phyloP scores from a whole-genome alignment of 2,797 vertebrate genomes.

The Melanotaenia boesemani region DNA sequence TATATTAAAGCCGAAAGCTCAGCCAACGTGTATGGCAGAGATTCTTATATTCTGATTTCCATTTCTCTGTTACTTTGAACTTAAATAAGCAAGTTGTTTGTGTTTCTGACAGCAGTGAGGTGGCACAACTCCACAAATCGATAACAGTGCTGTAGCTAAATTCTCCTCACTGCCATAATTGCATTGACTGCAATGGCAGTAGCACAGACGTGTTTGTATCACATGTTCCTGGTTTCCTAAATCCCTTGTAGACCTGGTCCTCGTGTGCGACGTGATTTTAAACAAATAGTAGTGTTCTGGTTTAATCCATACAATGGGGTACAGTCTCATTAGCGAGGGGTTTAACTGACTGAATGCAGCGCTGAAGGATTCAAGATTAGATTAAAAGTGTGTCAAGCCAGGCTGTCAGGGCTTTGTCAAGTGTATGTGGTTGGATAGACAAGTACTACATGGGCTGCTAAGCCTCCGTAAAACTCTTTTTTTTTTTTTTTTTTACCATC shows the following conservation, averaged over 20 bases:
- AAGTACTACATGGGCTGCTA: no score
- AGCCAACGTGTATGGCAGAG: neutral
- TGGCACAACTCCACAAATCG: neutral
- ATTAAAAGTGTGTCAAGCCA: constrained; percentile 76
- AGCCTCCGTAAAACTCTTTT: no score
- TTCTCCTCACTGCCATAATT: neutral
- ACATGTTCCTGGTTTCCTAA: constrained; percentile 35
- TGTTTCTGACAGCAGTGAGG: neutral
- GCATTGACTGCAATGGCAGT: constrained; percentile 3
- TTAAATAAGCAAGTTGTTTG: neutral
- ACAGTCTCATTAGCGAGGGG: constrained; percentile 70
- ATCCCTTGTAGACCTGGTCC: constrained; percentile 36
- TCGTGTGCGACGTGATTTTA: constrained; percentile 59
- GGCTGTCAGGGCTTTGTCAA: constrained; percentile 70
- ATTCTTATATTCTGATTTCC: neutral
- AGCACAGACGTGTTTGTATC: constrained; percentile 19
- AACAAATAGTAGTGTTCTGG: constrained; percentile 56
- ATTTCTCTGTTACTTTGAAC: constrained; percentile 3
- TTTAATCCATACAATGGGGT: constrained; percentile 68
- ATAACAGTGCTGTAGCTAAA: constrained; percentile 9
- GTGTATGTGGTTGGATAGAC: constrained; percentile 51
- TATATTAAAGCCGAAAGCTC: neutral
- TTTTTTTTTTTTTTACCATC: no score
- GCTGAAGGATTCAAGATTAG: constrained; percentile 71
- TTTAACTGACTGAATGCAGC: constrained; percentile 77